phyloP scores from a whole-genome alignment of 37 sponge, comb jelly and placozoan species.

The Ianthella basta region DNA sequence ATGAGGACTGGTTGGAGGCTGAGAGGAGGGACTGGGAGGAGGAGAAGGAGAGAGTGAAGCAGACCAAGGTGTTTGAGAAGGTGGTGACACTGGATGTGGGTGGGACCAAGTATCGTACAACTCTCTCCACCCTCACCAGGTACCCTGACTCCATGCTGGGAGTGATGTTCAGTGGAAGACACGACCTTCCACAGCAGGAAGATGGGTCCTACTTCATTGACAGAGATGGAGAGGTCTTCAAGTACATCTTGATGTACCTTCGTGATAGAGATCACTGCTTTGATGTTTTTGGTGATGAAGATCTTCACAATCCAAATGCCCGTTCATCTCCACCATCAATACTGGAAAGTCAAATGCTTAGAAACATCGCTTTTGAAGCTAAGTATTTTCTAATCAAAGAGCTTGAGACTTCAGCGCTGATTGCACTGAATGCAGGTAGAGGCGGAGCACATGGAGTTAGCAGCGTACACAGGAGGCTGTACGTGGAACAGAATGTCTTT shows the following conservation, averaged over 20 bases:
- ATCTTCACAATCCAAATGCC: too few species aligned
- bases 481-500: too few species aligned
- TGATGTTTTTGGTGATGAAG: too few species aligned
- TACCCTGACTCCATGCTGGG: conserved; percentile 36
- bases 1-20: neutral
- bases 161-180: conserved; percentile 39
- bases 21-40: conserved; percentile 15
- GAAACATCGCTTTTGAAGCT: neutral
- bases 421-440: too few species aligned
- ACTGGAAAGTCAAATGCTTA: neutral
- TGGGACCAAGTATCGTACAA: conserved; percentile 8
- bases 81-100: conserved; percentile 26
- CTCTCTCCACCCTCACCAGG: conserved; percentile 11
- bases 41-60: neutral
- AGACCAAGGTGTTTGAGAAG: conserved; percentile 21
- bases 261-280: neutral
- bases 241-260: neutral
- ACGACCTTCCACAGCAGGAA: conserved; percentile 21
- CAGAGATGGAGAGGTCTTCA: conserved; percentile 31
- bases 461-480: too few species aligned
- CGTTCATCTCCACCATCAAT: neutral
- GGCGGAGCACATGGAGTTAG: too few species aligned
- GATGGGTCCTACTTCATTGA: conserved; percentile 41
- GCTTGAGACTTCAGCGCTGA: neutral
- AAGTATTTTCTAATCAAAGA: neutral